phyloP scores from a whole-genome alignment of 1,140 invertebrate species.

The Ostrea denselamellosa region DNA sequence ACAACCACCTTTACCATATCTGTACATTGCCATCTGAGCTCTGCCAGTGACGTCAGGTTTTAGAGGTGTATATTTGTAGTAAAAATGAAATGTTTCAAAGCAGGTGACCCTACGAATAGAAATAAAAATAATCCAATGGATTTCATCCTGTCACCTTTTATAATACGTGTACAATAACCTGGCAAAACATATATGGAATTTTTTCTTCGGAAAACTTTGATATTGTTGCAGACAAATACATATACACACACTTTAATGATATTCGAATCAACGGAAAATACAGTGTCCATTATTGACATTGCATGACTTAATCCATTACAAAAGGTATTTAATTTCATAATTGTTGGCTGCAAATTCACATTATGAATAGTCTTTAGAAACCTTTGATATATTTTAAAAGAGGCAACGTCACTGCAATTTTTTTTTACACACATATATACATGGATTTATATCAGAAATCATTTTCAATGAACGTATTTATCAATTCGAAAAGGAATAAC shows the following conservation, averaged over 20 bases:
- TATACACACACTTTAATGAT: no score
- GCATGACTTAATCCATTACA: no score
- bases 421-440: not conserved
- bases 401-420: not conserved
- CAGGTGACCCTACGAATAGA: not conserved
- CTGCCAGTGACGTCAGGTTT: not conserved
- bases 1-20: not conserved
- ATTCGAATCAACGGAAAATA: no score
- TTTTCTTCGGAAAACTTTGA: not conserved
- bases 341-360: no score
- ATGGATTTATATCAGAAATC: not conserved
- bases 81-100: conserved; percentile 11
- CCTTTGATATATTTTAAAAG: not conserved
- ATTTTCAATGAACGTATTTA: not conserved
- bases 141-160: not conserved
- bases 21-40: conserved; percentile 3
- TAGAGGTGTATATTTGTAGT: not conserved
- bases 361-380: no score
- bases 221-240: no score
- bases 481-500: not conserved
- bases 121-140: not conserved
- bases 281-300: no score
- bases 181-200: not conserved
- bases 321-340: no score
- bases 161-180: not conserved